phyloP scores from a whole-genome alignment of 2,888 invertebrate species.

The Ochropleura leucogaster region DNA sequence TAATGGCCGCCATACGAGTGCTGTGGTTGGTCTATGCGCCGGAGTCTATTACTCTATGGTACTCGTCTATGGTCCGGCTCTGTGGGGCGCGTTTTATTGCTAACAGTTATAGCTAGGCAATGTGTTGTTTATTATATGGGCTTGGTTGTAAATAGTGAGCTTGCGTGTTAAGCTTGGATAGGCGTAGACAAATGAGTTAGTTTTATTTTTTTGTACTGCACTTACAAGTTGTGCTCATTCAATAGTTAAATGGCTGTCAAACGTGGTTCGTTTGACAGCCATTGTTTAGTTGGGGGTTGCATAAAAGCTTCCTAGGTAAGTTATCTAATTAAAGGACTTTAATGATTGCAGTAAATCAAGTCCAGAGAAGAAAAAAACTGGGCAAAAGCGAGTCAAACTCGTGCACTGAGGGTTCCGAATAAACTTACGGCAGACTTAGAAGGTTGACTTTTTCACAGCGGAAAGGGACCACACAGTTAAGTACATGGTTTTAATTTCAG shows the following conservation, averaged over 20 bases:
- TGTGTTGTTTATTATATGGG: slow-evolving; percentile 31
- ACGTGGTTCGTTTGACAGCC: background rate
- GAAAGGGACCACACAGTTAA: too few relatives aligned
- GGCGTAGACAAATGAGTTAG: background rate
- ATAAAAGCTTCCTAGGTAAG: too few relatives aligned
- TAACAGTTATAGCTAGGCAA: slow-evolving; percentile 20
- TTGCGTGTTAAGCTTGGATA: slow-evolving; percentile 6
- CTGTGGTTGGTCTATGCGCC: slow-evolving; percentile 49
- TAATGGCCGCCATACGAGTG: slow-evolving; percentile 40
- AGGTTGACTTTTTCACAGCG: too few relatives aligned
- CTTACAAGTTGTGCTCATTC: background rate
- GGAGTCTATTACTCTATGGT: slow-evolving; percentile 4
- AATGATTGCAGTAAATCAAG: too few relatives aligned
- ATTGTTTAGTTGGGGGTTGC: too few relatives aligned
- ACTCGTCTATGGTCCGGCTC: background rate
- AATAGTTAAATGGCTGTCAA: background rate
- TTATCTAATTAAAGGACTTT: too few relatives aligned
- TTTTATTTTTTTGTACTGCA: background rate
- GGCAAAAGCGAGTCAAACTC: too few relatives aligned
- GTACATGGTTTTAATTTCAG: too few relatives aligned
- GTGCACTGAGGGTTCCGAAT: too few relatives aligned
- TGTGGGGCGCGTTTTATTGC: slow-evolving; percentile 45
- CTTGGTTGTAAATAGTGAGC: slow-evolving; percentile 10
- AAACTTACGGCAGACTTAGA: too few relatives aligned
- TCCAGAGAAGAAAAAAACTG: too few relatives aligned